Base-by-base conservation (phyloP, 2,888 invertebrate genomes). In the Minunthozetes semirufus region DNA sequence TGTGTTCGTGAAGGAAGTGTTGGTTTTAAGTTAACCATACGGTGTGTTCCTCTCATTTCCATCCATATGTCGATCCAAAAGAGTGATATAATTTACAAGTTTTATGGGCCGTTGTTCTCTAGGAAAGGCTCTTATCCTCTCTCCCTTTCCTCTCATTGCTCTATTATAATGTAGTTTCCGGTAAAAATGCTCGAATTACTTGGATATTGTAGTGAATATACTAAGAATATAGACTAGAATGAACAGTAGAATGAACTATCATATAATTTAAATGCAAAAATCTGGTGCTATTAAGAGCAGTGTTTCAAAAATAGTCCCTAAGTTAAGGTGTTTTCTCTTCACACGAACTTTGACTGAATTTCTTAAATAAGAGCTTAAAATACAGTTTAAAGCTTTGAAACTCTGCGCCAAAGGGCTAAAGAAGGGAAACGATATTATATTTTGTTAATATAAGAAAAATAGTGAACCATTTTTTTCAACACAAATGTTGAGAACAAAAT, bases 1-100 rank as follows among this genome's bases (percentile, higher is more conserved):
- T 66, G 19, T 33, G 9, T 66, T 66, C 1, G 6, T 66, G 33
- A 4, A 66, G 66, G 66, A 66, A 66, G 66, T 66, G 19, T 38
- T 59, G 29, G 56, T 25, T 27, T 27, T 6, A 8, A 33, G 33
- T 33, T 33, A 27, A n/a, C 59, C 59, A 27, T 59, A 59, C 59
- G 59, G 56, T 59, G 59, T 29, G 25, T 8, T 11, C 25, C 4
- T 11, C 9, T 11, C 9, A 22, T 27, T 27, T 27, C 56, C 11
- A 22, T 56, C 9, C 25, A 56, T 22, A 56, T 56, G 29, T 15
- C 25, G 9, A 4, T 27, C 25, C 25, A 33, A 33, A 8, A 9
- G 11, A 6, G 59, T 27, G 19, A 56, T 59, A 59, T 59, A 59
- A 59, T 59, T 59, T n/a, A 56, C 56, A 56, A 1, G 11, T 59